Conservation (phyloP, 1,140 invertebrate genomes). For the Leptinotarsa lineolata region DNA sequence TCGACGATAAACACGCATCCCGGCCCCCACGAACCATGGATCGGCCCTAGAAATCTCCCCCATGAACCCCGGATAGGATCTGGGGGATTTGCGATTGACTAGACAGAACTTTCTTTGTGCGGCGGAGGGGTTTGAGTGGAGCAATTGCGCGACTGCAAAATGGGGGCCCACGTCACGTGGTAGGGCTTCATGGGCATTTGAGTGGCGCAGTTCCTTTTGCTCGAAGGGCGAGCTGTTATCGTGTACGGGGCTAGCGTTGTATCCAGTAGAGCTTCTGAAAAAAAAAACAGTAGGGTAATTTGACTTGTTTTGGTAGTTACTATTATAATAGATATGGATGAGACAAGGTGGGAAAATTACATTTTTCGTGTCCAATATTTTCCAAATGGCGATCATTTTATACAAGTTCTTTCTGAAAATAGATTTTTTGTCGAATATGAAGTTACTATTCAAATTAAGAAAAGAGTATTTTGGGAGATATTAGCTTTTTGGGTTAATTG, state of each 20-base stretch:
- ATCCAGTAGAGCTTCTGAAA: constrained; percentile 53
- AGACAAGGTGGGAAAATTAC: no score
- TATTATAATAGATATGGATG: no score
- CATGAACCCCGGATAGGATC: constrained; percentile 13
- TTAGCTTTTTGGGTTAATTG: no score
- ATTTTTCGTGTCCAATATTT: no score
- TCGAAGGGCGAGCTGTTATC: constrained; percentile 52
- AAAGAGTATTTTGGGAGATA: no score
- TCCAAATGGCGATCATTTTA: no score
- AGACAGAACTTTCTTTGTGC: constrained; percentile 56
- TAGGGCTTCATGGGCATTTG: constrained; percentile 57
- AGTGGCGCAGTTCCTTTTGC: constrained; percentile 54
- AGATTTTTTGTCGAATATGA: no score
- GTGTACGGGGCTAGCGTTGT: constrained; percentile 52
- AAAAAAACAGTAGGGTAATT: not conserved
- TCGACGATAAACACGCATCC: constrained; percentile 21
- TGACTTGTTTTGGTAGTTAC: no score
- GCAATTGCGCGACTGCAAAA: constrained; percentile 53
- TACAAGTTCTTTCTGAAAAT: no score
- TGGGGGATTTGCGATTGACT: constrained; percentile 34
- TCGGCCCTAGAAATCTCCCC: constrained; percentile 10
- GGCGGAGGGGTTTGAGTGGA: constrained; percentile 55
- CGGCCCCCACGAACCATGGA: constrained; percentile 17
- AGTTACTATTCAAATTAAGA: no score
- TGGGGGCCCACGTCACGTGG: constrained; percentile 57